A percentile compares a stretch with the other conserved stretches of the same genome.
These are phyloP conservation scores for Drosophila oshimai DNA, from an alignment of 1,140 invertebrate species.

Conservation along the genomic window DNA sequence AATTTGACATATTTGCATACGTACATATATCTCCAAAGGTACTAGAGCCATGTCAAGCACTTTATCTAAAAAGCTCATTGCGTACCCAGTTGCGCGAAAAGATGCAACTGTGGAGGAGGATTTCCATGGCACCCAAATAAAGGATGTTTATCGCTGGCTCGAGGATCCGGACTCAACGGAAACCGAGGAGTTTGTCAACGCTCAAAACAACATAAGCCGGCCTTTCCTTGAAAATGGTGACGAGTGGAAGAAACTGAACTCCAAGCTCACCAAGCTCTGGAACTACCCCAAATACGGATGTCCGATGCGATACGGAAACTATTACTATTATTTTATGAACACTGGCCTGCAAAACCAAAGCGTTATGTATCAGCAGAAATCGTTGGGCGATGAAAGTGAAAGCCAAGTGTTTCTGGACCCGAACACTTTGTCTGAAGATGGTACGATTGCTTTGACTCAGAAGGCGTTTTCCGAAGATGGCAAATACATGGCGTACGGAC, in stretches of 20 bases:
- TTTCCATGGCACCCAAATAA: conserved; percentile 92
- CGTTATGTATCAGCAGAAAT: conserved; percentile 96
- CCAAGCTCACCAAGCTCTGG: conserved; percentile 94
- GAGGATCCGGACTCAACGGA: conserved; percentile 97
- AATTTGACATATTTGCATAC: background rate
- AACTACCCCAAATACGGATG: conserved; percentile 98
- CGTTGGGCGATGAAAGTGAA: conserved; percentile 91
- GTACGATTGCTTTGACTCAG: conserved; percentile 92
- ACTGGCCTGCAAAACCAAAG: conserved; percentile 98
- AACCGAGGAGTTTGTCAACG: conserved; percentile 95
- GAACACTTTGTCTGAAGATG: conserved; percentile 95
- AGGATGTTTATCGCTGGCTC: conserved; percentile 97
- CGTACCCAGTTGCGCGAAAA: conserved; percentile 90
- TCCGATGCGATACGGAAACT: conserved; percentile 91
- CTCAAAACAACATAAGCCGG: conserved; percentile 94
- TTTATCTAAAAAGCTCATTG: conserved; percentile 9
- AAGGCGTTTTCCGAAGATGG: conserved; percentile 96
- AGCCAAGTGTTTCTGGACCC: conserved; percentile 97
- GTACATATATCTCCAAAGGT: background rate
- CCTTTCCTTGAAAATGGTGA: conserved; percentile 93
- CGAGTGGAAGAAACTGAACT: conserved; percentile 88
- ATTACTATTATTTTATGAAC: conserved; percentile 97
- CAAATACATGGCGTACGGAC: conserved; percentile 93
- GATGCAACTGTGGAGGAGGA: conserved; percentile 91
- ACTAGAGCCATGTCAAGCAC: conserved; percentile 28